Evolutionary conservation across 2,797 vertebrate species (phyloP).

Genomic region (Peromyscus attwateri): DNA sequence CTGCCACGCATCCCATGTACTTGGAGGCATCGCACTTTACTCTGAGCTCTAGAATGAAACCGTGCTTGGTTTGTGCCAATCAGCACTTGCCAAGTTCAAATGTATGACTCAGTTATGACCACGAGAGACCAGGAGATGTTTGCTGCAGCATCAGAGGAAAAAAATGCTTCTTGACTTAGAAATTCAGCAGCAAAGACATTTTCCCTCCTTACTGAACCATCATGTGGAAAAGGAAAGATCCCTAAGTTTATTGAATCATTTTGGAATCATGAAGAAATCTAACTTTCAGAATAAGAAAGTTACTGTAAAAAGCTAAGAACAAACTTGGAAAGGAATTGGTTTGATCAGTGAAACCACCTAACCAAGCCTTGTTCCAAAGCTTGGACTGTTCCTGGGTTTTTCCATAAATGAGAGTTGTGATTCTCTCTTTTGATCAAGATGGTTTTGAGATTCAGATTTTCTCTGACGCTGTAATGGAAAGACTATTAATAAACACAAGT

Average conservation of each 20-base stretch:
- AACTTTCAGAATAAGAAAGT: neutral
- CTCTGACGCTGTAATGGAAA: conserved; percentile 28
- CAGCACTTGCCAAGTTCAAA: neutral
- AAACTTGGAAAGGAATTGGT: conserved; percentile 21
- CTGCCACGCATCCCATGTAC: accelerated
- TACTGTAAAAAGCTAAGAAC: neutral
- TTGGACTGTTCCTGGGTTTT: neutral
- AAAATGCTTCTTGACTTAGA: neutral
- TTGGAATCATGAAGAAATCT: conserved; percentile 26
- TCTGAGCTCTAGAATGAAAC: neutral
- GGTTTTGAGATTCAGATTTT: conserved; percentile 39
- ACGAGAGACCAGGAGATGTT: conserved; percentile 2
- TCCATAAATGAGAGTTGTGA: neutral
- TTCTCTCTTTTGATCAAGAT: neutral
- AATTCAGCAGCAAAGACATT: neutral
- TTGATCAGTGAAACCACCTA: neutral
- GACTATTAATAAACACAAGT: neutral
- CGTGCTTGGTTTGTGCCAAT: neutral
- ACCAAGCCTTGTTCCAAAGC: neutral
- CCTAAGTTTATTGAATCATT: neutral
- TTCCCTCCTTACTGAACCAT: neutral
- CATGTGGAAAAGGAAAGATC: neutral
- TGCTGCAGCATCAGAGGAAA: neutral
- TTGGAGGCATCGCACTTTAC: neutral
- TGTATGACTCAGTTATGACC: neutral